Conservation (phyloP, 2,797 vertebrate genomes). For the Heliangelus exortis region DNA sequence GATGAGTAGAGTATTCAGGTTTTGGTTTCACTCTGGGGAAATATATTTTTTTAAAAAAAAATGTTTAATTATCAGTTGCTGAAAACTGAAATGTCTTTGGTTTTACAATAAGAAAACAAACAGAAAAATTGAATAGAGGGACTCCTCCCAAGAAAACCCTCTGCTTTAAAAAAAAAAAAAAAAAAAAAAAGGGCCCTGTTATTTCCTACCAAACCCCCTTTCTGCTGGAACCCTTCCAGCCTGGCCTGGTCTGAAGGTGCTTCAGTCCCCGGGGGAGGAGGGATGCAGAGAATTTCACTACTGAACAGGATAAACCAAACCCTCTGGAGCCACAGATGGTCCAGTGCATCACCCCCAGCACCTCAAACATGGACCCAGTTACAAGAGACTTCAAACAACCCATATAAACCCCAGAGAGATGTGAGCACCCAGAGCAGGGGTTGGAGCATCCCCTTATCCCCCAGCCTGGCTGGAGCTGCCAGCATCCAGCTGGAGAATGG, state of each 20-base stretch:
- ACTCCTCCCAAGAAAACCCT: conserved; percentile 30
- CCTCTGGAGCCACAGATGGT: neutral
- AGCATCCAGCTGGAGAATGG: neutral
- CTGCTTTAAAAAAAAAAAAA: neutral
- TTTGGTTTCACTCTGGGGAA: conserved; percentile 13
- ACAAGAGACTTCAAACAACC: neutral
- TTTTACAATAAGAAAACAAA: conserved; percentile 56
- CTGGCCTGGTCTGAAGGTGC: neutral
- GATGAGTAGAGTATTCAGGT: neutral
- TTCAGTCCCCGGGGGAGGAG: neutral
- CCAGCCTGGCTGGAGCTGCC: neutral
- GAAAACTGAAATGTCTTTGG: conserved; percentile 52
- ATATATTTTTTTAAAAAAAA: neutral
- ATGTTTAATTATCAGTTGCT: conserved; percentile 52
- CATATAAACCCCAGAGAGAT: neutral
- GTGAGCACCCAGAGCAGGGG: rapidly evolving
- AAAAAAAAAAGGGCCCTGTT: conserved; percentile 17
- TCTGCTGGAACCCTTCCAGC: neutral
- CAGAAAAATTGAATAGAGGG: conserved; percentile 6
- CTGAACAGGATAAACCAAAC: neutral
- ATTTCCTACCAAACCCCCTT: conserved; percentile 30
- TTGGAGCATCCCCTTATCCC: rapidly evolving
- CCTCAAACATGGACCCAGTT: neutral
- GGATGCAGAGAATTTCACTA: rapidly evolving
- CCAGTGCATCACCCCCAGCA: neutral